Evolutionary conservation across 2,888 invertebrate species (phyloP).

Genomic region (Drosophila affinis): DNA sequence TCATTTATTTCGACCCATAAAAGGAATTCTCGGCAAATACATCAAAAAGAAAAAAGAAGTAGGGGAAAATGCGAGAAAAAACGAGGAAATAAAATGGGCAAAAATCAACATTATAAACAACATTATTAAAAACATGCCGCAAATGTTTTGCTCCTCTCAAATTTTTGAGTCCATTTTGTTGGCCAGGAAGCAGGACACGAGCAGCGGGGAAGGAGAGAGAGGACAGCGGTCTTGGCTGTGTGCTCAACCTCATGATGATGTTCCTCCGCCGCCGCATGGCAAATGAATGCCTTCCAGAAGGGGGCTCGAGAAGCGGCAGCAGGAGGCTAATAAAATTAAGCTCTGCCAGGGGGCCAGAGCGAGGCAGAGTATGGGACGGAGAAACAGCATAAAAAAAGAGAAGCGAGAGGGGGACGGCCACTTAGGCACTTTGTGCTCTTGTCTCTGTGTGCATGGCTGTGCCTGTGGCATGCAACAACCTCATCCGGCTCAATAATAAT

Average conservation of each 20-base stretch:
- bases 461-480: conserved; percentile 45
- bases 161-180: conserved; percentile 82
- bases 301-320: conserved; percentile 9
- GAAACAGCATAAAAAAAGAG: conserved; percentile 19
- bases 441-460: conserved; percentile 3
- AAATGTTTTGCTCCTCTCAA: conserved; percentile 75
- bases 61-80: conserved; percentile 29
- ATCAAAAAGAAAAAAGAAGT: conserved; percentile 35
- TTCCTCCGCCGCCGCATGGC: conserved; percentile 33
- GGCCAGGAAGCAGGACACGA: neutral
- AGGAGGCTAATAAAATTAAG: conserved; percentile 74
- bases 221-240: neutral
- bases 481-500: conserved; percentile 71
- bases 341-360: conserved; percentile 19
- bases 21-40: conserved; percentile 64
- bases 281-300: conserved; percentile 50
- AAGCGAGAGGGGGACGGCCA: conserved; percentile 16
- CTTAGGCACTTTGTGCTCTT: conserved; percentile 10
- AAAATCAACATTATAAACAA: conserved; percentile 73
- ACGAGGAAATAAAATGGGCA: conserved; percentile 30
- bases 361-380: neutral
- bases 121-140: conserved; percentile 82
- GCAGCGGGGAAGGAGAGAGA: conserved; percentile 8
- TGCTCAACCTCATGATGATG: conserved; percentile 62
- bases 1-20: conserved; percentile 54